A percentile compares a stretch with the other conserved stretches of the same genome.
These are phyloP conservation scores for Merodon equestris DNA, from an alignment of 2,888 invertebrate species.

Conservation along the genomic window DNA sequence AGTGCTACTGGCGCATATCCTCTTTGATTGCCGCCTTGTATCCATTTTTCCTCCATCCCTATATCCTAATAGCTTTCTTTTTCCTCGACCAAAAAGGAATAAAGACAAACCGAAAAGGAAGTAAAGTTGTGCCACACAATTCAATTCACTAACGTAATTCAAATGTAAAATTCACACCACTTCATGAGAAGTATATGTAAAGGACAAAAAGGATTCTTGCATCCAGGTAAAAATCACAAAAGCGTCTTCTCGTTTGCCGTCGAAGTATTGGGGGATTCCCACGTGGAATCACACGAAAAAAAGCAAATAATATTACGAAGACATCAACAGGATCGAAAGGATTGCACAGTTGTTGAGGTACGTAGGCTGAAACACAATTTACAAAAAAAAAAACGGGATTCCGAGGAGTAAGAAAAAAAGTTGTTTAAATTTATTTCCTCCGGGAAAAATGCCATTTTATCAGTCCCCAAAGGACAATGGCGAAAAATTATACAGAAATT, in stretches of 20 bases:
- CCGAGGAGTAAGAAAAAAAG: not conserved
- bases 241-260: not conserved
- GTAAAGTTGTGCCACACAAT: conserved; percentile 43
- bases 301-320: too few relatives aligned
- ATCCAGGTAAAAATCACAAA: conserved; percentile 55
- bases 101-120: conserved; percentile 5
- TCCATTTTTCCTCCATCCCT: conserved; percentile 16
- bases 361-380: too few relatives aligned
- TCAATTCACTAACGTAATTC: conserved; percentile 59
- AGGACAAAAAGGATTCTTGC: conserved; percentile 41
- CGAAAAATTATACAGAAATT: conserved; percentile 59
- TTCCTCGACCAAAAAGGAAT: not conserved
- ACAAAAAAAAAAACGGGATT: conserved; percentile 14
- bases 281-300: not conserved
- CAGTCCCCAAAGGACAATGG: conserved; percentile 53
- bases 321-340: too few relatives aligned
- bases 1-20: conserved; percentile 53
- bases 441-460: conserved; percentile 52
- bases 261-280: not conserved
- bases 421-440: conserved; percentile 37
- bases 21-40: conserved; percentile 44
- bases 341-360: not conserved
- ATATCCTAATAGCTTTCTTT: conserved; percentile 14
- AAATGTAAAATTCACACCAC: conserved; percentile 54
- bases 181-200: conserved; percentile 23